Evolutionary conservation across 2,113 vertebrate species (phyloP).

Genomic region (Brienomyrus longianalis): DNA sequence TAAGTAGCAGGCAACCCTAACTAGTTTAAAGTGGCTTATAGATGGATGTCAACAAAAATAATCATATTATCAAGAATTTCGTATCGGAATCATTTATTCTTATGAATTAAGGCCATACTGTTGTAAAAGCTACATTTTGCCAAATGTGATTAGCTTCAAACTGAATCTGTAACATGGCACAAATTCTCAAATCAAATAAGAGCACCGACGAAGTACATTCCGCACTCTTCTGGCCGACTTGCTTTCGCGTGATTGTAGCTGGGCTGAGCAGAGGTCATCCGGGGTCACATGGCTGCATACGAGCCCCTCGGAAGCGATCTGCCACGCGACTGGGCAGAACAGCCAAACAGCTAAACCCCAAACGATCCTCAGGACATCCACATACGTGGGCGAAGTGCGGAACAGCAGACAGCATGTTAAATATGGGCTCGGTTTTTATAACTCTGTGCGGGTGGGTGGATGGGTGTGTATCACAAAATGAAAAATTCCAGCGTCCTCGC

Average conservation of each 20-base stretch:
- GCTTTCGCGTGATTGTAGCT: not conserved
- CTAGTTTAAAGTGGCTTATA: not conserved
- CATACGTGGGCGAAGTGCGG: not conserved
- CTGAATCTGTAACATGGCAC: not conserved
- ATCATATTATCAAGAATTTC: not conserved
- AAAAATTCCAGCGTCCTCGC: not conserved
- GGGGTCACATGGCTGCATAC: not conserved
- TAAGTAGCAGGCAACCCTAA: not conserved
- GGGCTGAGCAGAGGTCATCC: not conserved
- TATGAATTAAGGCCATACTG: not conserved
- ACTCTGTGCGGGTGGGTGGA: not conserved
- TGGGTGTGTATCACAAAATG: not conserved
- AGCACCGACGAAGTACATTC: not conserved
- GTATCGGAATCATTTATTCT: not conserved
- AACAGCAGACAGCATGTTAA: not conserved
- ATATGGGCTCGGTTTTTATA: not conserved
- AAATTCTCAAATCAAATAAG: no score
- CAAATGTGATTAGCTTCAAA: not conserved
- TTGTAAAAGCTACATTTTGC: not conserved
- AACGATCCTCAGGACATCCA: not conserved
- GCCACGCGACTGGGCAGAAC: not conserved
- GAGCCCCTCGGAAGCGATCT: not conserved
- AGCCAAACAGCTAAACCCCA: not conserved
- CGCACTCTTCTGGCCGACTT: not conserved
- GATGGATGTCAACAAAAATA: not conserved